Percentiles rank a stretch among this genome's conserved stretches.
phyloP scores from a whole-genome alignment of 2,113 vertebrate species.

The Scomber colias region DNA sequence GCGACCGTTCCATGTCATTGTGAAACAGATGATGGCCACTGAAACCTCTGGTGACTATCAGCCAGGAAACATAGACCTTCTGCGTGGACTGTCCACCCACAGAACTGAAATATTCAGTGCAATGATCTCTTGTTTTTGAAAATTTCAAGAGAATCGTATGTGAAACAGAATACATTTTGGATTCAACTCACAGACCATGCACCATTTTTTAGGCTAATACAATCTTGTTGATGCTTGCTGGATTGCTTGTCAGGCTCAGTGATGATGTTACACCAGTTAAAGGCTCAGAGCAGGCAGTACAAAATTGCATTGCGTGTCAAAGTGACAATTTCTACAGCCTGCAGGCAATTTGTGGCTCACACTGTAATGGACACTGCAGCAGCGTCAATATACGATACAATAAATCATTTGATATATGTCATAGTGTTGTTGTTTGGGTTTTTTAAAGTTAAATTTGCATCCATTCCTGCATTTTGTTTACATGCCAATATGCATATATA shows the following conservation, averaged over 20 bases:
- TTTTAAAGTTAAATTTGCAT: neutral
- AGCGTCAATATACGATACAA: neutral
- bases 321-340: neutral
- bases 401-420: neutral
- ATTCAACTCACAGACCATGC: neutral
- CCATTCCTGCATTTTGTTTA: neutral
- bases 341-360: slow-evolving; percentile 12
- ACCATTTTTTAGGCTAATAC: neutral
- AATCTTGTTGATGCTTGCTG: neutral
- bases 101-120: slow-evolving; percentile 48
- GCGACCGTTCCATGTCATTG: slow-evolving; percentile 81
- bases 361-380: neutral
- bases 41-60: slow-evolving; percentile 81
- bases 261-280: neutral
- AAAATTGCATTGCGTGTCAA: slow-evolving; percentile 18
- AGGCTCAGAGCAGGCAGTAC: neutral
- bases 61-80: slow-evolving; percentile 73
- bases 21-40: slow-evolving; percentile 85
- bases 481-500: neutral
- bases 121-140: slow-evolving; percentile 21
- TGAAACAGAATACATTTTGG: slow-evolving; percentile 10
- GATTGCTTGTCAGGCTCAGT: neutral
- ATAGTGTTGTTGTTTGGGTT: neutral
- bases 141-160: neutral
- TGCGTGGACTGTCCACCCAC: slow-evolving; percentile 60